Evolutionary conservation across 2,797 vertebrate genomes (phyloP), one percentile per base, ranked within the genome.

Genomic region (Tragopan temminckii): DNA sequence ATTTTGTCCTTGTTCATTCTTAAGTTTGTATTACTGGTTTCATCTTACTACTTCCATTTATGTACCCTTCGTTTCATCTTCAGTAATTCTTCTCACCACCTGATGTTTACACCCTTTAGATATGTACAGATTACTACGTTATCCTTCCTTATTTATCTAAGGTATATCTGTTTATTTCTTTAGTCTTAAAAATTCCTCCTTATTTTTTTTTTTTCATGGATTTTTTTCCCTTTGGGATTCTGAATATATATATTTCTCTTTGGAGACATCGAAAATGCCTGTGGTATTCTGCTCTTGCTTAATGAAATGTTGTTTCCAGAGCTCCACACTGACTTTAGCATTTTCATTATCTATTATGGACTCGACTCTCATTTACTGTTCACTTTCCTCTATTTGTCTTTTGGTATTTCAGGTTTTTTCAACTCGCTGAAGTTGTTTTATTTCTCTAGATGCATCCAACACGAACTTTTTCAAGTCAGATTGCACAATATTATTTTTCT

Each of bases 331-430:
- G 25, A 91, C 59, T 85, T 88, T 42, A 91, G 55, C 58, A 50
- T 76, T 94, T 93, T 93, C 82, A 85, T 75, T 78, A 87, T 68
- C 86, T 95, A 82, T 72, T 94, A 66, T 78, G 62, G 85, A 85
- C 85, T 91, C 72, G 80, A 95, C 77, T 91, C 62, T 93, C 87
- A 88, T 91, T 93, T 94, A 42, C 95, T 93, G 67, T 93, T 96
- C 59, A 85, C 93, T 95, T 79, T 92, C 92, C 90, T 92, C 81
- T 95, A 79, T 95, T 92, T 95, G 80, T 95, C 90, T 97, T 95
- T 93, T 91, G 87, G 76, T 91, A 88, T 95, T 95, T 83, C 94
- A 94, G 94, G 81, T 93, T 93, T 96, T 95, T 92, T 87, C 92
- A 95, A 25, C 84, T 91, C 5, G 12, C 90, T 88, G 89, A 93